Conservation (phyloP, 2,888 invertebrate genomes). For the Cheilosia vulpina region DNA sequence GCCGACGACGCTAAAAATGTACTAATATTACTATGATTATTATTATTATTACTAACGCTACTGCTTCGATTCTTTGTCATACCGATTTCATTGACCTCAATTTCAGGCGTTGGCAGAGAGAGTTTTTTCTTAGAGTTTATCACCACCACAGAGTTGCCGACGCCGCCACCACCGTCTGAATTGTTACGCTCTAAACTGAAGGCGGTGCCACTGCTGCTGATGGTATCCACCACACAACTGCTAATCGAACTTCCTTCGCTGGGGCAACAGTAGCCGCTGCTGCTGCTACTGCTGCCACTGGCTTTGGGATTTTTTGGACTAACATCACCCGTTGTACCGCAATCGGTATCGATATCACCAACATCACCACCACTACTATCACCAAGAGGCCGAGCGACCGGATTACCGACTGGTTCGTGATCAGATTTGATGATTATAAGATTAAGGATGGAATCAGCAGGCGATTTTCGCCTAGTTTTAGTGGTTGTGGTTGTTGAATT, state of each 20-base stretch:
- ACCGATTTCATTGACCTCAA: conserved; percentile 58
- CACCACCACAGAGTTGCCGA: conserved; percentile 5
- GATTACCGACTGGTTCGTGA: neutral
- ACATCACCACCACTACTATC: conserved; percentile 21
- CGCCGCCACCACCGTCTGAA: conserved; percentile 42
- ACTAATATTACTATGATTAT: conserved; percentile 52
- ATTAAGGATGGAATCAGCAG: conserved; percentile 51
- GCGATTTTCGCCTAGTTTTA: conserved; percentile 37
- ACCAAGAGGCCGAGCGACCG: neutral
- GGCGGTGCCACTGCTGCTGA: conserved; percentile 53
- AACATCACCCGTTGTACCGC: conserved; percentile 4
- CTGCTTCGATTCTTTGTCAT: conserved; percentile 65
- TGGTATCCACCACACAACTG: conserved; percentile 68
- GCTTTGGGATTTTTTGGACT: conserved; percentile 40
- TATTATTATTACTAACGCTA: conserved; percentile 67
- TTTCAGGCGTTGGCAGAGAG: conserved; percentile 67
- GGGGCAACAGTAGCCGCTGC: conserved; percentile 75
- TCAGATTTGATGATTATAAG: conserved; percentile 48
- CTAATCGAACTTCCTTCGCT: conserved; percentile 76
- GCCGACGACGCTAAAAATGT: conserved; percentile 48
- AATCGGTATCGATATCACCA: conserved; percentile 36
- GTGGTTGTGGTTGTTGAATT: conserved; percentile 4
- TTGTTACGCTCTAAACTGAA: conserved; percentile 64
- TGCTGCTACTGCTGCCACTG: conserved; percentile 74
- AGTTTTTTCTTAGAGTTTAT: conserved; percentile 66